These are phyloP conservation scores for Apamea crenata DNA, from an alignment of 2,888 invertebrate species.

Conservation along the genomic window DNA sequence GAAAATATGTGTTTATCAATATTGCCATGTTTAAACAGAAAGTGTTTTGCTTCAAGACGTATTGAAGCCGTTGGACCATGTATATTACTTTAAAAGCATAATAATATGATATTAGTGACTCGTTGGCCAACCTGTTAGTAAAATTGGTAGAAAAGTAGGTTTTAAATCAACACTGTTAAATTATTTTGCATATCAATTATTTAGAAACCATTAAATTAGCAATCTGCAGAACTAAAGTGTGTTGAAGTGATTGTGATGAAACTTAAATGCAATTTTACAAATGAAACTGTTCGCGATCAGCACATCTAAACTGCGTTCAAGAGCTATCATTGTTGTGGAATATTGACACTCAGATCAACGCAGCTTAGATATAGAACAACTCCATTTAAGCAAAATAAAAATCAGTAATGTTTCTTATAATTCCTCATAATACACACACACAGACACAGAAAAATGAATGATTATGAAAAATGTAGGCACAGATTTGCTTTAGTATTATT, in stretches of 20 bases:
- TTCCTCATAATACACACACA: background rate
- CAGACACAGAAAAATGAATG: too few species aligned
- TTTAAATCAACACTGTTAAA: background rate
- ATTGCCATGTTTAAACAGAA: slow-evolving; percentile 46
- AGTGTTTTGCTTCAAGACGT: slow-evolving; percentile 37
- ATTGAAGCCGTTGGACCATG: background rate
- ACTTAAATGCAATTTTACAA: background rate
- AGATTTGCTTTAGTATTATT: slow-evolving; percentile 20
- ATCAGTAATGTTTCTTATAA: background rate
- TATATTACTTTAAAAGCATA: slow-evolving; percentile 10
- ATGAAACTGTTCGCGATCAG: background rate
- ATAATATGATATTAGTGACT: slow-evolving; percentile 6
- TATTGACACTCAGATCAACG: too few species aligned
- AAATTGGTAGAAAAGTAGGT: slow-evolving; percentile 36
- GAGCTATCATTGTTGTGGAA: too few species aligned
- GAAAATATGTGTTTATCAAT: slow-evolving; percentile 48
- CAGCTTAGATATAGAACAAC: too few species aligned
- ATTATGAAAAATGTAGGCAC: background rate
- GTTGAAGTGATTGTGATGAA: background rate
- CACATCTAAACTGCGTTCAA: background rate
- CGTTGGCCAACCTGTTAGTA: slow-evolving; percentile 11
- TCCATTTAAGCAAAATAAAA: background rate
- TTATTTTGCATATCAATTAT: slow-evolving; percentile 23
- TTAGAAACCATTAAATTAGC: slow-evolving; percentile 19
- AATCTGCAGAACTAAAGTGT: background rate